These are phyloP conservation scores for Oryzias javanicus DNA, from an alignment of 2,113 vertebrate species.

Conservation along the genomic window DNA sequence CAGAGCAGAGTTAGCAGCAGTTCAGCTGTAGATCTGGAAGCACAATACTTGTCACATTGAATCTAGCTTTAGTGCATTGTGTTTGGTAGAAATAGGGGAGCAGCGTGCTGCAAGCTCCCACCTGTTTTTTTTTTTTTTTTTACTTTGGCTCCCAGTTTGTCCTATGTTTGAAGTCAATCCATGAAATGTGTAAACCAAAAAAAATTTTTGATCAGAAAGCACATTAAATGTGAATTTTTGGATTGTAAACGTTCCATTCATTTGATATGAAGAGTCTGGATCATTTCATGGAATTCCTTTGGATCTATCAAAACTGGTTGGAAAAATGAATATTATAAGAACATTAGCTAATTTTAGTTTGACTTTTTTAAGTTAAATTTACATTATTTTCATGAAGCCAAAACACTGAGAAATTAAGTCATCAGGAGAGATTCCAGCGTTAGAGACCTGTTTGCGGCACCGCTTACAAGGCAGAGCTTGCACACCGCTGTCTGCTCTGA, in stretches of 20 bases:
- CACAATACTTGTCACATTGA: not conserved
- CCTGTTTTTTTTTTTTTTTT: not conserved
- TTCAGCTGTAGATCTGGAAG: not conserved
- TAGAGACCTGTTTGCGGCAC: slow-evolving; percentile 53
- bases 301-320: not conserved
- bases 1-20: not conserved
- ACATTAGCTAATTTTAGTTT: not conserved
- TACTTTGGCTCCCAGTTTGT: not conserved
- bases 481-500: slow-evolving; percentile 74
- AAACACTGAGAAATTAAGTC: slow-evolving; percentile 18
- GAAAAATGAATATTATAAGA: not conserved
- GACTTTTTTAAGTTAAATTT: not conserved
- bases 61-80: not conserved
- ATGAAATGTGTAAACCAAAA: not conserved
- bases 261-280: slow-evolving; percentile 1
- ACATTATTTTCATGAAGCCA: slow-evolving; percentile 4
- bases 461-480: slow-evolving; percentile 77
- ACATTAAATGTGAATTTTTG: not conserved
- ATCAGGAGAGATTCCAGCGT: slow-evolving; percentile 52
- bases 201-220: not conserved
- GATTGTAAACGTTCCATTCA: not conserved
- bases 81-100: not conserved
- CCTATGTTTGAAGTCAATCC: not conserved
- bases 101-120: not conserved
- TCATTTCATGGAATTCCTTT: slow-evolving; percentile 10